These are phyloP conservation scores for Euleptes europaea DNA, from an alignment of 2,113 vertebrate species.

Conservation along the genomic window DNA sequence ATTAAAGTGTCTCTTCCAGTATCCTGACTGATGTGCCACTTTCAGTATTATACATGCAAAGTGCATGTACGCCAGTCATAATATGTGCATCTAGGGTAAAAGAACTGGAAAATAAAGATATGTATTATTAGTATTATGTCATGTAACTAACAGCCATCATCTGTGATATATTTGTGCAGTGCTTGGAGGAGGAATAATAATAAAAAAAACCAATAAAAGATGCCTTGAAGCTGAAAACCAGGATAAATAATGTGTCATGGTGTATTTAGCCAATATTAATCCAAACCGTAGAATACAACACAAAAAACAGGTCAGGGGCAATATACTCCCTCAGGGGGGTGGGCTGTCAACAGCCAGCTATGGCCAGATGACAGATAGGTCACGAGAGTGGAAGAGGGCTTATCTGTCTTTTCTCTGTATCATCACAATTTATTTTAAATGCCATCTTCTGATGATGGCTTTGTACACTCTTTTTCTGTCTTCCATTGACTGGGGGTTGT, in stretches of 20 bases:
- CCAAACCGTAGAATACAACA: neutral
- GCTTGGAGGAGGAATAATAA: neutral
- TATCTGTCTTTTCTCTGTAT: neutral
- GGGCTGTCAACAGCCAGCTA: neutral
- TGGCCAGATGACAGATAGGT: neutral
- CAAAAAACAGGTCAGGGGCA: neutral
- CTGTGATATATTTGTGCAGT: neutral
- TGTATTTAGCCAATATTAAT: constrained; percentile 15
- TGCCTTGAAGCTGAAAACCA: neutral
- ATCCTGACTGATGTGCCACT: constrained; percentile 5
- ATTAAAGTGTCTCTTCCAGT: constrained; percentile 1
- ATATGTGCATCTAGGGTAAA: neutral
- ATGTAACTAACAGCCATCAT: neutral
- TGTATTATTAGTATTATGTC: neutral
- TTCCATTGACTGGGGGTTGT: neutral
- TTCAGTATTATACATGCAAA: neutral
- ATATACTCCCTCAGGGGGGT: neutral
- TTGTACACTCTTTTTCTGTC: neutral
- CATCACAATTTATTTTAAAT: neutral
- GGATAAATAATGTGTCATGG: neutral
- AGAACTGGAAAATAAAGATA: neutral
- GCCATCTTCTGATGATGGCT: no score
- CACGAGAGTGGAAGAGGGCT: neutral
- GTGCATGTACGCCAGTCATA: neutral
- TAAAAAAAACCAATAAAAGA: neutral